phyloP scores from a whole-genome alignment of 2,113 vertebrate species.

The Onychostruthus taczanowskii region DNA sequence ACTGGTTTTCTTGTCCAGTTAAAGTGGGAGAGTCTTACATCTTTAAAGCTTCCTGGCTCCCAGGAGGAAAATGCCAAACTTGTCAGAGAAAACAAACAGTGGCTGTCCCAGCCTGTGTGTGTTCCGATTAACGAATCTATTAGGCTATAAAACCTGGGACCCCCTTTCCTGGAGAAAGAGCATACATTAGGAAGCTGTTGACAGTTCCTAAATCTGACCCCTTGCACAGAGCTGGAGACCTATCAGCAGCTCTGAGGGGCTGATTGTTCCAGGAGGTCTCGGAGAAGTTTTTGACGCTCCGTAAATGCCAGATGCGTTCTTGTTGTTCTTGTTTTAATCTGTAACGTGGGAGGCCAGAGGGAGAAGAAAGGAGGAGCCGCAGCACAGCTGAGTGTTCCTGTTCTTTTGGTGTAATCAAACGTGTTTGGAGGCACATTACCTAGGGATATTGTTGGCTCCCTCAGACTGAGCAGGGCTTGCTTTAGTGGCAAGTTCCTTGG shows the following conservation, averaged over 20 bases:
- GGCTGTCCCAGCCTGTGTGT: conserved; percentile 70
- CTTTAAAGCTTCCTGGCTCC: conserved; percentile 58
- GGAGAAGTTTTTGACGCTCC: conserved; percentile 52
- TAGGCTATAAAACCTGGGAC: conserved; percentile 65
- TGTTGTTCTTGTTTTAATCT: conserved; percentile 62
- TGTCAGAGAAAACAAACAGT: conserved; percentile 75
- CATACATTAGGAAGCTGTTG: conserved; percentile 73
- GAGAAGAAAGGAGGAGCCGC: neutral
- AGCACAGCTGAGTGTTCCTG: neutral
- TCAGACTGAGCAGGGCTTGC: neutral
- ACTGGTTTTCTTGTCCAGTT: conserved; percentile 67
- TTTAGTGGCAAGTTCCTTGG: neutral
- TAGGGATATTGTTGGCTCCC: neutral
- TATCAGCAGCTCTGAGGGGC: conserved; percentile 64
- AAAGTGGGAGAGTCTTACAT: conserved; percentile 46
- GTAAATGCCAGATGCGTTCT: conserved; percentile 58
- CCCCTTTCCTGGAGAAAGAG: conserved; percentile 55
- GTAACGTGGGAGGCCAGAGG: conserved; percentile 14
- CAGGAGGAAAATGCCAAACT: conserved; percentile 64
- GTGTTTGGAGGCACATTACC: neutral
- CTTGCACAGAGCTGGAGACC: conserved; percentile 57
- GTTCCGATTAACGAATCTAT: conserved; percentile 64
- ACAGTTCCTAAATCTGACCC: conserved; percentile 70
- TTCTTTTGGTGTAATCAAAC: neutral
- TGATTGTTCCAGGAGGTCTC: conserved; percentile 68